Evolutionary conservation across 2,797 vertebrate species (phyloP).

Genomic region (Mormyrus proboscirostris): DNA sequence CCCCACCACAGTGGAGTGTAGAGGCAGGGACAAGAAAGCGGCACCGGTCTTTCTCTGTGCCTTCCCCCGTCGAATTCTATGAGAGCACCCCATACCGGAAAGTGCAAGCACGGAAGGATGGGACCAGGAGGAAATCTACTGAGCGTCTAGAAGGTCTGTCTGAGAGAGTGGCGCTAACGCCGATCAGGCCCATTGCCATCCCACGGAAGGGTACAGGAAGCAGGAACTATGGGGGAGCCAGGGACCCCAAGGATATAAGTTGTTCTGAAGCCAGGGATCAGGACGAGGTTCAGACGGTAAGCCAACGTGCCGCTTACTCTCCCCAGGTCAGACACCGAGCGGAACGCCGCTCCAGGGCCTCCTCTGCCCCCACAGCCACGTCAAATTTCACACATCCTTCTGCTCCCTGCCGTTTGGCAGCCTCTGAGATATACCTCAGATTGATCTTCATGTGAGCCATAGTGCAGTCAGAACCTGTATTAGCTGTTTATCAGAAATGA

Average conservation of each 20-base stretch:
- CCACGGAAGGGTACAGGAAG: background rate
- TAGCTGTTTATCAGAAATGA: background rate
- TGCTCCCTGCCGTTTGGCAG: background rate
- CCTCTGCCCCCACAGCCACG: background rate
- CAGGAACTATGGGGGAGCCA: background rate
- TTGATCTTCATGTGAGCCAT: background rate
- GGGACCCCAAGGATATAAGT: background rate
- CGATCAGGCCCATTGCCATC: background rate
- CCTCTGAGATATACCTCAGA: background rate
- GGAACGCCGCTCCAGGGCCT: background rate
- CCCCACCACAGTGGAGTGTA: background rate
- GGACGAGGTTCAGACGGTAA: background rate
- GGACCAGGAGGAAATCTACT: background rate
- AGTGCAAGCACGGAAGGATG: background rate
- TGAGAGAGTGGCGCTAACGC: slow-evolving; percentile 17
- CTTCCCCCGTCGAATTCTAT: background rate
- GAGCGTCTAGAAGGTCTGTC: slow-evolving; percentile 9
- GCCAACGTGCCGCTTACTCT: background rate
- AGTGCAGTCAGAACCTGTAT: background rate
- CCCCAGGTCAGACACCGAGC: background rate
- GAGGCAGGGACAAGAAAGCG: background rate
- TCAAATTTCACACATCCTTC: background rate
- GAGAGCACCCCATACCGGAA: background rate
- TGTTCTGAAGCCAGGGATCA: background rate
- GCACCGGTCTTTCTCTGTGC: background rate